Percentiles rank a stretch among this genome's conserved stretches.
Evolutionary conservation across 2,888 invertebrate species (phyloP).

Genomic region (Tanaodytes sp.): DNA sequence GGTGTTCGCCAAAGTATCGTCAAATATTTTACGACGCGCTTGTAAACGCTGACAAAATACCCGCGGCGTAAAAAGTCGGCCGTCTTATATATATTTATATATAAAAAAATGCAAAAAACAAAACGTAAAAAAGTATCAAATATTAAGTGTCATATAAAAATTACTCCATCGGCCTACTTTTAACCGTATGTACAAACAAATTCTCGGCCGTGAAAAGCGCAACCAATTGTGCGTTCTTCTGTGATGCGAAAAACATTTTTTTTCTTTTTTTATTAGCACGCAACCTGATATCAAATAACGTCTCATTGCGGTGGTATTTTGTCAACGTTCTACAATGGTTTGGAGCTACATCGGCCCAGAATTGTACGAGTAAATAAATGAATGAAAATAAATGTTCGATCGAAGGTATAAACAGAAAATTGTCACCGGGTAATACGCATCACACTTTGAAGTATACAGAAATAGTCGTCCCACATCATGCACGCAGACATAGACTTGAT

Average conservation of each 20-base stretch:
- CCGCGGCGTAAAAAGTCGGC: neutral
- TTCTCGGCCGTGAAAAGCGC: slow-evolving; percentile 25
- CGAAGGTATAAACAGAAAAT: too few species aligned
- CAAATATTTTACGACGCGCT: slow-evolving; percentile 25
- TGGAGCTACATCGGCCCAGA: too few species aligned
- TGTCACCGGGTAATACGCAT: too few species aligned
- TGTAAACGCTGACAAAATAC: slow-evolving; percentile 43
- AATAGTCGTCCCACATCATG: slow-evolving; percentile 37
- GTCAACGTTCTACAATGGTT: slow-evolving; percentile 18
- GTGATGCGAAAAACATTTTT: slow-evolving; percentile 28
- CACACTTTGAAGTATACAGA: slow-evolving; percentile 36
- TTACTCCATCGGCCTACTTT: slow-evolving; percentile 17
- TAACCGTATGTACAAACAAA: slow-evolving; percentile 44
- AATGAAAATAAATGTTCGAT: too few species aligned
- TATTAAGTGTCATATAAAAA: slow-evolving; percentile 29
- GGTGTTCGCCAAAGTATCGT: too few species aligned
- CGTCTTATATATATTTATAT: too few species aligned
- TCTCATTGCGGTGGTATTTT: slow-evolving; percentile 24
- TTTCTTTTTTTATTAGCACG: too few species aligned
- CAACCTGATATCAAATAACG: slow-evolving; percentile 23
- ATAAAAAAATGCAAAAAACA: too few species aligned
- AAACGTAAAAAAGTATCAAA: slow-evolving; percentile 30
- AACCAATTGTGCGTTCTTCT: slow-evolving; percentile 15
- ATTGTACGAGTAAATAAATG: too few species aligned
- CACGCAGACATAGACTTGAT: slow-evolving; percentile 44